Evolutionary conservation across 1,140 invertebrate genomes (phyloP), one percentile per base, ranked within the genome.

Genomic region (Myzus persicae): DNA sequence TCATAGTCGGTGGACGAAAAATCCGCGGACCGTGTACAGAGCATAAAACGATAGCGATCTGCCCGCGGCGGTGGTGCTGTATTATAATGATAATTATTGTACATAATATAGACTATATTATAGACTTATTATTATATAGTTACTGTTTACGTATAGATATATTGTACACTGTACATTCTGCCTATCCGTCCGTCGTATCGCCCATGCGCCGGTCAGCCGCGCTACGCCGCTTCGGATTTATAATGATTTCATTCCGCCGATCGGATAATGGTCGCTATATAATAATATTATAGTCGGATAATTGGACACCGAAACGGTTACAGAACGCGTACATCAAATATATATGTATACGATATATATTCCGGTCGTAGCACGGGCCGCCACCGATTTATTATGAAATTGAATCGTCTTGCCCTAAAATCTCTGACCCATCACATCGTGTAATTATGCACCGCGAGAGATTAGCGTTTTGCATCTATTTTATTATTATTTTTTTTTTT

Each of bases 351-450:
- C 14, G 31, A 40, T 54, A 54, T 42, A 40, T 54, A 54, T 42
- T 38, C 24, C 40, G 87, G 36, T 36, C 51, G 51, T 90, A 48
- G 89, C 88, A 90, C 88, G 88, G 88, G 48, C 51, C 88, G 88
- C 51, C 88, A 54, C 87, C 87, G 87, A 89, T 89, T 67, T 90
- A 90, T 89, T 89, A 89, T 54, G 46, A 89, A 89, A 89, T 89
- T 89, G 51, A 51, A 54, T 40, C 51, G 51, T 90, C 51, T 90
- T 67, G 89, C 89, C 36, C 48, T 89, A 42, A 90, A 90, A 90
- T 90, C 51, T 67, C 89, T 67, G 89, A 90, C 89, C 89, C 89
- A 14, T 90, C 89, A 42, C 89, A 40, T 89, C 48, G 48, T 51
- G 87, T 48, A 48, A 76, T 48, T 51, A 40, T 59, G 24, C 88